Base-by-base conservation (phyloP, 2,797 vertebrate genomes). In the Botia almorhae region DNA sequence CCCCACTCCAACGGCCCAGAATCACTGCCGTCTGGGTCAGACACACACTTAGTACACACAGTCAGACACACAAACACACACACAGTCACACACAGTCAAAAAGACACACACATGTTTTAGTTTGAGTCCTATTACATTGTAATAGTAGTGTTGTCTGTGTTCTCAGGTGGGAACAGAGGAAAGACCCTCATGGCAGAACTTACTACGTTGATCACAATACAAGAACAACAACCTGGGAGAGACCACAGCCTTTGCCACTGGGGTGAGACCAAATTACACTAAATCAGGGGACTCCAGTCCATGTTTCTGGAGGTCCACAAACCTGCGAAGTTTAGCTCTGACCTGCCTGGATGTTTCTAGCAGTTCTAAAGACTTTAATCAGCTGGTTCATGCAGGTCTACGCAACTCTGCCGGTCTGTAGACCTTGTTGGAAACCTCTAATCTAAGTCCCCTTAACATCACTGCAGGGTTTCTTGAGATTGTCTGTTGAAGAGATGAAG, bases 161-260 rank as follows among this genome's bases (percentile, higher is more conserved):
- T 70, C 55, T 85, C 26, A 95, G 98, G 79, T 99, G 98, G 98
- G 98, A 99, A 88, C 97, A 98, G 89, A 96, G 97, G 86, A 99
- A 98, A 89, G 98, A 99, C 90, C 96, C 96, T 46, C 98, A 99
- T 77, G 97, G 97, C 74, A 96, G 98, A 94, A 99, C 97, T 0
- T 99, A 99, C 82, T 99, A 99, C 1, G 98, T 99, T 82, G 98
- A 99, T 93, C 98, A 99, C 92, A 99, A 99, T 88, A 99, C 98
- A 73, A 93, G 96, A 89, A 98, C 97, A 43, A 99, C 98, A 26
- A 99, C 98, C 0, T 99, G 98, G 98, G 98, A 99, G 88, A 94
- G 96, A 90, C 98, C 98, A 46, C 98, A 99, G 85, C 98, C 98
- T 17, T 93, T 99, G 65, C 98, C 98, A 69, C 96, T 96, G 72